Conservation (phyloP, 2,113 vertebrate species). For the Ascaphus truei region DNA sequence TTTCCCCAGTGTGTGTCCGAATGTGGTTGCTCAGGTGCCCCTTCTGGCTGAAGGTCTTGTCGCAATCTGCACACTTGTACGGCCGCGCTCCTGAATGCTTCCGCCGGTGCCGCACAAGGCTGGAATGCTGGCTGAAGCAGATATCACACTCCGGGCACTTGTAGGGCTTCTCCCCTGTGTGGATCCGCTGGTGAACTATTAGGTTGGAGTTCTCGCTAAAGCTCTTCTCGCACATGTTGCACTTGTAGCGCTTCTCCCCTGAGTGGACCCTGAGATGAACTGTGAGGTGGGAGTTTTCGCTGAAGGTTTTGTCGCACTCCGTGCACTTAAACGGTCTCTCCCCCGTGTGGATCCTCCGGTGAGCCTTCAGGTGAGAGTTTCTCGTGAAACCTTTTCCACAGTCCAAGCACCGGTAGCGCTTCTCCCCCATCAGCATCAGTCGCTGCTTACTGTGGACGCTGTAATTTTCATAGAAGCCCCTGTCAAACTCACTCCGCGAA, state of each 20-base stretch:
- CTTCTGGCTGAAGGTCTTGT: slow-evolving; percentile 29
- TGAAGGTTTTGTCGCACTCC: slow-evolving; percentile 18
- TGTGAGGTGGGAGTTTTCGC: slow-evolving; percentile 26
- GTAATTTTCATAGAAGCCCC: slow-evolving; percentile 26
- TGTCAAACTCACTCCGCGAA: slow-evolving; percentile 5
- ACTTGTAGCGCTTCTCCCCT: slow-evolving; percentile 22
- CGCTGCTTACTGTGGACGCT: slow-evolving; percentile 22
- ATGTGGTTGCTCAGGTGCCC: slow-evolving; percentile 27
- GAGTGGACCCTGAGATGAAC: slow-evolving; percentile 23
- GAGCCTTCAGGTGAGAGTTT: slow-evolving; percentile 26
- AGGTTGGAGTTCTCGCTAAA: slow-evolving; percentile 31
- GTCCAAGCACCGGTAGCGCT: slow-evolving; percentile 10
- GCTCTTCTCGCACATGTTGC: slow-evolving; percentile 20
- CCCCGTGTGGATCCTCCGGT: slow-evolving; percentile 7
- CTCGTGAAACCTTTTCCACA: slow-evolving; percentile 25
- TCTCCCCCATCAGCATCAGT: slow-evolving; percentile 29
- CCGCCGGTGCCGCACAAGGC: slow-evolving; percentile 20
- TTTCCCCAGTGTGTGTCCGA: slow-evolving; percentile 12
- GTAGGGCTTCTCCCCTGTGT: slow-evolving; percentile 29
- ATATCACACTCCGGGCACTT: slow-evolving; percentile 22
- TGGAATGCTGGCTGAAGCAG: slow-evolving; percentile 30
- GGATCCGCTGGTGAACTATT: slow-evolving; percentile 23
- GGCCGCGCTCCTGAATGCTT: slow-evolving; percentile 17
- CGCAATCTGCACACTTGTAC: slow-evolving; percentile 1
- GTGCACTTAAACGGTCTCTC: slow-evolving; percentile 9